Conservation (phyloP, 2,113 vertebrate species). For the Pseudolaguvia tuberculata region DNA sequence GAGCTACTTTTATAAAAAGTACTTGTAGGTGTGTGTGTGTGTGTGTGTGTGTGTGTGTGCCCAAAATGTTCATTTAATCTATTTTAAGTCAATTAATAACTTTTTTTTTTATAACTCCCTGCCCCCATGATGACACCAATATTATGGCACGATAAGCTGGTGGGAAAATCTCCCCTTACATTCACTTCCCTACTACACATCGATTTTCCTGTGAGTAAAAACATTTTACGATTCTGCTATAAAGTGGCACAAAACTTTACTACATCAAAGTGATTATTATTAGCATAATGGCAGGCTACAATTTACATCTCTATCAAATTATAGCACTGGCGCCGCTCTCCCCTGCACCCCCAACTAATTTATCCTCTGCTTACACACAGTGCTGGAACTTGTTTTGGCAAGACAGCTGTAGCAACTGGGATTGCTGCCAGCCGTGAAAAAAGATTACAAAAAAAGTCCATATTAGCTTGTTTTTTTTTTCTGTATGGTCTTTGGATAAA, state of each 20-base stretch:
- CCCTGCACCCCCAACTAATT: constrained; percentile 8
- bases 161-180: too few species aligned
- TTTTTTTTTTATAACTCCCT: too few species aligned
- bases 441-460: constrained; percentile 3
- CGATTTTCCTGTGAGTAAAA: background rate
- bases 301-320: constrained; percentile 24
- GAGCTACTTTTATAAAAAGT: too few species aligned
- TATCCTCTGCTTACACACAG: constrained; percentile 6
- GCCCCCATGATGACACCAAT: too few species aligned
- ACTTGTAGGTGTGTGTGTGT: too few species aligned
- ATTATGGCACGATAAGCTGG: too few species aligned
- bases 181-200: too few species aligned
- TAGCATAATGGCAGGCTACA: constrained; percentile 10
- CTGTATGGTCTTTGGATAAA: background rate
- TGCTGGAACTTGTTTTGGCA: constrained; percentile 29
- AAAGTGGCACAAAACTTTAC: background rate
- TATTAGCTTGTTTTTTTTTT: constrained; percentile 1
- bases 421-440: background rate
- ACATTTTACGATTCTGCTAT: background rate
- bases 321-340: background rate
- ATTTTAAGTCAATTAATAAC: background rate
- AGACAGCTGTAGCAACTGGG: background rate
- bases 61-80: background rate
- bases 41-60: background rate
- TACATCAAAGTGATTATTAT: constrained; percentile 3